Evolutionary conservation across 2,113 vertebrate species (phyloP).

Genomic region (Numida meleagris): DNA sequence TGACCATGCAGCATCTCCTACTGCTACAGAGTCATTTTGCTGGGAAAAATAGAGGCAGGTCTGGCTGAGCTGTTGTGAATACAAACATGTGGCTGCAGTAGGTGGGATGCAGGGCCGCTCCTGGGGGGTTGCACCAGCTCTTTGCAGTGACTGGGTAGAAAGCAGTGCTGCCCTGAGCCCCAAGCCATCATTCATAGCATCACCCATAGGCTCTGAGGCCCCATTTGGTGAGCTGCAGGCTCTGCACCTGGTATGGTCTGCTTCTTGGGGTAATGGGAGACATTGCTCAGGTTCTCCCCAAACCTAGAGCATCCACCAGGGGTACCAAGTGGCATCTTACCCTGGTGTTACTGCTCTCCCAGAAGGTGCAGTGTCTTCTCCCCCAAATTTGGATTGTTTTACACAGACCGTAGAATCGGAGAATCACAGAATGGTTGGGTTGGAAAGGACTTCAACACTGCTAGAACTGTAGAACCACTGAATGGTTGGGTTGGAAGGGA

Average conservation of each 20-base stretch:
- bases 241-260: not conserved
- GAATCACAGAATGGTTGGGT: too few relatives aligned
- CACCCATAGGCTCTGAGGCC: not conserved
- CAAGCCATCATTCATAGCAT: not conserved
- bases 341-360: not conserved
- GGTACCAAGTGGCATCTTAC: not conserved
- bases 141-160: not conserved
- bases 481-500: too few relatives aligned
- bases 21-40: rapidly evolving
- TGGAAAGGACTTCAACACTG: too few relatives aligned
- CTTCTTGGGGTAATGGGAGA: not conserved
- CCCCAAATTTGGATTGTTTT: not conserved
- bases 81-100: not conserved
- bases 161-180: rapidly evolving
- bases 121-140: not conserved
- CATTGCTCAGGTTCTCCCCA: not conserved
- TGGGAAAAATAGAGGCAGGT: not conserved
- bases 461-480: too few relatives aligned
- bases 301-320: not conserved
- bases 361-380: not conserved
- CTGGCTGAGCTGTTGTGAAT: not conserved
- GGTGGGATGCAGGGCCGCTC: not conserved
- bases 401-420: too few relatives aligned
- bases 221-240: not conserved
- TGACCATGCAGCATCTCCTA: rapidly evolving